A percentile compares a stretch with the other conserved stretches of the same genome.
phyloP scores from a whole-genome alignment of 2,797 vertebrate species.

The Pseudomugil tenellus region DNA sequence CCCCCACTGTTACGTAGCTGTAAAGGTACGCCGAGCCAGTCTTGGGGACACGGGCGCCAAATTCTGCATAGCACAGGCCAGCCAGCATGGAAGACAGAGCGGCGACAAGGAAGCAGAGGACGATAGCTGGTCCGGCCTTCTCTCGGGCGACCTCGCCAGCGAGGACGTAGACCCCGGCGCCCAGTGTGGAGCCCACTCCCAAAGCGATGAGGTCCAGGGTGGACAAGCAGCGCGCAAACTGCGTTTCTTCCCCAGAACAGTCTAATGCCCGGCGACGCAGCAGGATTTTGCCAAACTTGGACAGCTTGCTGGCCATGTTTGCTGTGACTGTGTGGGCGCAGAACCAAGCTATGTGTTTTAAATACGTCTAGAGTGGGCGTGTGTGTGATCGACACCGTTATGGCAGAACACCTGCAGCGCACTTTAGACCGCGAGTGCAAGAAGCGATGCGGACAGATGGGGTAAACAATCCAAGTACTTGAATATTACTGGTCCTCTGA shows the following conservation, averaged over 20 bases:
- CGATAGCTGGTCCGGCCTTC: slow-evolving; percentile 91
- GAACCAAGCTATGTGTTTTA: slow-evolving; percentile 41
- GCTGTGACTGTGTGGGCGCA: slow-evolving; percentile 52
- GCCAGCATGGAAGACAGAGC: slow-evolving; percentile 94
- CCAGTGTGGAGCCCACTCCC: slow-evolving; percentile 93
- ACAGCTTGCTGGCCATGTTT: slow-evolving; percentile 74
- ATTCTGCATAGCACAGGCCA: slow-evolving; percentile 95
- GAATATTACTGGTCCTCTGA: slow-evolving; percentile 24
- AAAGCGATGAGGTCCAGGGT: slow-evolving; percentile 93
- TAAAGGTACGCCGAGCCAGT: slow-evolving; percentile 96
- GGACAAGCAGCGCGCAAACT: slow-evolving; percentile 91
- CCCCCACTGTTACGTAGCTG: slow-evolving; percentile 96
- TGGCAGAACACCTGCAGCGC: slow-evolving; percentile 27
- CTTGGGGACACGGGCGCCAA: slow-evolving; percentile 94
- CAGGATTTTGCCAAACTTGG: slow-evolving; percentile 83
- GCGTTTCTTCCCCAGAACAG: slow-evolving; percentile 80
- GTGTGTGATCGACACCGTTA: slow-evolving; percentile 47
- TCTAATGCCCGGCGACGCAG: slow-evolving; percentile 88
- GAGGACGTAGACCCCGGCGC: slow-evolving; percentile 93
- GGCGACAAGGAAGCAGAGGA: slow-evolving; percentile 93
- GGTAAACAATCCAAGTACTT: slow-evolving; percentile 10
- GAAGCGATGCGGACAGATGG: slow-evolving; percentile 31
- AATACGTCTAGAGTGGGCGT: slow-evolving; percentile 45
- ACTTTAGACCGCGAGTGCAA: slow-evolving; percentile 15
- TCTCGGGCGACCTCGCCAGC: slow-evolving; percentile 93